A percentile compares a stretch with the other conserved stretches of the same genome.
These are phyloP conservation scores for Silvanus unidentatus DNA, from an alignment of 2,888 invertebrate genomes.

Conservation along the genomic window DNA sequence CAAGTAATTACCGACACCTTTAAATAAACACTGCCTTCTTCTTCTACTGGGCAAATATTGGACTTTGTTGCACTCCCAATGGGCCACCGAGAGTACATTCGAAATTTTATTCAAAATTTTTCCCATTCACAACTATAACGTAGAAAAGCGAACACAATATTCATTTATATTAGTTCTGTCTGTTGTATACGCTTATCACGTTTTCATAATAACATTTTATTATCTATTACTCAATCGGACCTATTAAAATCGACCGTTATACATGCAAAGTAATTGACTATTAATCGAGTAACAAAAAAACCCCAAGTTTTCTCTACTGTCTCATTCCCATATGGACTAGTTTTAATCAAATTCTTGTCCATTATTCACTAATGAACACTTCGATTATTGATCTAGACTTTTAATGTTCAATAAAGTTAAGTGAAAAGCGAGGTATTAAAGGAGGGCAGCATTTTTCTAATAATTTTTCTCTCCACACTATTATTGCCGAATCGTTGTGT, in stretches of 20 bases:
- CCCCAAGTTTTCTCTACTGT: neutral
- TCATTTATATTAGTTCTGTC: neutral
- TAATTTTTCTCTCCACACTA: too few species aligned
- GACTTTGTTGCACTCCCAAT: slow-evolving; percentile 18
- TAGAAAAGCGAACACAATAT: too few species aligned
- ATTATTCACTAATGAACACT: too few species aligned
- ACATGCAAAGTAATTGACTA: slow-evolving; percentile 13
- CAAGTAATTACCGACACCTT: slow-evolving; percentile 43
- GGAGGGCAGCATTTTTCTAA: too few species aligned
- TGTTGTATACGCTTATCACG: slow-evolving; percentile 17
- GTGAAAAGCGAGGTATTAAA: too few species aligned
- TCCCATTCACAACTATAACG: too few species aligned
- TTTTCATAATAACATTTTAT: slow-evolving; percentile 19
- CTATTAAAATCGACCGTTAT: slow-evolving; percentile 16
- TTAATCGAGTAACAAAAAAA: slow-evolving; percentile 6
- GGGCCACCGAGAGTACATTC: too few species aligned
- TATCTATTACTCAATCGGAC: slow-evolving; percentile 19
- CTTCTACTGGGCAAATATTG: slow-evolving; percentile 31
- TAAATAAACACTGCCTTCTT: slow-evolving; percentile 36
- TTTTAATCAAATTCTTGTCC: too few species aligned
- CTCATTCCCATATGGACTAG: too few species aligned
- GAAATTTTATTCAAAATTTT: too few species aligned
- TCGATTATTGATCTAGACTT: too few species aligned
- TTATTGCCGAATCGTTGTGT: neutral
- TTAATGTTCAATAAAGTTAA: too few species aligned